Evolutionary conservation across 2,888 invertebrate genomes (phyloP).

Genomic region (Dugesia japonica): DNA sequence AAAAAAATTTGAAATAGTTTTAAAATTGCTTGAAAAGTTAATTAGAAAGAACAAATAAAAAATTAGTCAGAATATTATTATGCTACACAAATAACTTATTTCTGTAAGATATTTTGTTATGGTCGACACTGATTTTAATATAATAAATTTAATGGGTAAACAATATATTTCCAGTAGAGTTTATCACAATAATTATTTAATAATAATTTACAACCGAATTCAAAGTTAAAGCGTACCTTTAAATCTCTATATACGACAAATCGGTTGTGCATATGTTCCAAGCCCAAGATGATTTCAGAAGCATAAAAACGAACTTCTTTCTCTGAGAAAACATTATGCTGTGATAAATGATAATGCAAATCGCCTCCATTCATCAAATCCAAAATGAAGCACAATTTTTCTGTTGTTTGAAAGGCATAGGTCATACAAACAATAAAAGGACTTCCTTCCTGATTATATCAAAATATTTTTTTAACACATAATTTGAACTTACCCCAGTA

Average conservation of each 20-base stretch:
- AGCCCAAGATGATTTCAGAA: slow-evolving; percentile 81
- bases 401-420: slow-evolving; percentile 93
- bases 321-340: slow-evolving; percentile 96
- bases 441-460: slow-evolving; percentile 73
- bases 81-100: too few relatives aligned
- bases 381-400: slow-evolving; percentile 95
- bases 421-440: slow-evolving; percentile 99
- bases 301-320: slow-evolving; percentile 97
- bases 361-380: slow-evolving; percentile 99
- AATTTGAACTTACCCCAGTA: slow-evolving; percentile 66
- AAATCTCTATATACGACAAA: slow-evolving; percentile 80
- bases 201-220: too few relatives aligned
- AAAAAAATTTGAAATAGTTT: too few relatives aligned
- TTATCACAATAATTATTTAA: too few relatives aligned
- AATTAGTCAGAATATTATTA: too few relatives aligned
- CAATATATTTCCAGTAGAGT: too few relatives aligned
- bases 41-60: too few relatives aligned
- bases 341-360: slow-evolving; percentile 91
- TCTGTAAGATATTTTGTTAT: too few relatives aligned
- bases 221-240: slow-evolving; percentile 47
- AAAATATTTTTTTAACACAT: neutral
- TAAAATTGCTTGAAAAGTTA: too few relatives aligned
- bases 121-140: too few relatives aligned
- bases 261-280: slow-evolving; percentile 97
- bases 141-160: too few relatives aligned